Evolutionary conservation across 2,888 invertebrate species (phyloP).

Genomic region (Lasioglossum villosulum): DNA sequence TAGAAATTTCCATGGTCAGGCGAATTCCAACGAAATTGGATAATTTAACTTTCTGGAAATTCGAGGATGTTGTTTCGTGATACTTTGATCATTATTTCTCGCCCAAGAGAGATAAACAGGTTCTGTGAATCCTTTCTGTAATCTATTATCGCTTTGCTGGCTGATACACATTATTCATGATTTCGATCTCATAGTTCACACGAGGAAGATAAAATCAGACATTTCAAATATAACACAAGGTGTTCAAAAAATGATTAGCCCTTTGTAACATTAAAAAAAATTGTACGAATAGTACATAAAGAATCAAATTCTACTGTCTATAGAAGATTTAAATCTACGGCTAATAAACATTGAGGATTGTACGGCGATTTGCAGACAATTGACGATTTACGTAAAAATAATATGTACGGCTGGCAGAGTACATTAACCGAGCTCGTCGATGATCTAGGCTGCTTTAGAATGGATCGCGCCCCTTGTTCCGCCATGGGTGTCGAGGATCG

Average conservation of each 20-base stretch:
- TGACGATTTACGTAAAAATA: not conserved
- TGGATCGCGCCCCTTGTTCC: conserved; percentile 58
- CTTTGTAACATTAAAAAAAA: too few species aligned
- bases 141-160: not conserved
- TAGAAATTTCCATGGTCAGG: conserved; percentile 10
- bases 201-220: too few species aligned
- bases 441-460: conserved; percentile 62
- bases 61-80: not conserved
- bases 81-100: not conserved
- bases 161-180: not conserved
- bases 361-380: not conserved
- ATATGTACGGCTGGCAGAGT: not conserved
- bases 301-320: not conserved
- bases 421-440: not conserved
- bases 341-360: not conserved
- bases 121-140: not conserved
- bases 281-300: too few species aligned
- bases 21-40: not conserved
- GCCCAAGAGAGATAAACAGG: not conserved
- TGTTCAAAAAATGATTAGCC: too few species aligned
- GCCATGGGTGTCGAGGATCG: conserved; percentile 65
- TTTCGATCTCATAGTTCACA: too few species aligned
- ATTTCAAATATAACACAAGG: too few species aligned
- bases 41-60: not conserved
- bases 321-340: not conserved